These are phyloP conservation scores for Watsonalla binaria DNA, from an alignment of 2,888 invertebrate genomes.

Conservation along the genomic window DNA sequence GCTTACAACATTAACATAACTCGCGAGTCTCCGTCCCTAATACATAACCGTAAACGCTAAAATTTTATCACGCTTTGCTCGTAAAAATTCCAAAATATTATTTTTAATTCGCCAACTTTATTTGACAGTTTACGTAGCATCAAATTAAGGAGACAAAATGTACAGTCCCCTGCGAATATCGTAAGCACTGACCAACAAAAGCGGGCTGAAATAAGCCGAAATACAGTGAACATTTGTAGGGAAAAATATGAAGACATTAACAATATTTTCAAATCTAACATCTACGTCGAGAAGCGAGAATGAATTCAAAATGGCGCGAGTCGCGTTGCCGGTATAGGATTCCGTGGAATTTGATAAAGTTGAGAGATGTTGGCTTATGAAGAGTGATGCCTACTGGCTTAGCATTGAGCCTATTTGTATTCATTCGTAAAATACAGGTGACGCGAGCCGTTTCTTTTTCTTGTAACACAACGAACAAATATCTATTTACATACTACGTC, in stretches of 20 bases:
- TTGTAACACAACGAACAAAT: too few species aligned
- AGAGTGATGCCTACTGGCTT: background rate
- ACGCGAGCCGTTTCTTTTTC: too few species aligned
- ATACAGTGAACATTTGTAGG: conserved; percentile 13
- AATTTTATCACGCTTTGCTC: background rate
- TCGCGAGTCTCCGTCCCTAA: too few species aligned
- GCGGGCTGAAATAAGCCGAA: conserved; percentile 3
- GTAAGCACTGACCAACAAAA: conserved; percentile 2
- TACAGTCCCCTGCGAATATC: background rate
- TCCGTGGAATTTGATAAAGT: conserved; percentile 5
- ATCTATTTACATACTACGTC: too few species aligned
- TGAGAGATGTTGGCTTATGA: background rate
- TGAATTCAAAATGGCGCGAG: conserved; percentile 5
- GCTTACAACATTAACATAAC: too few species aligned
- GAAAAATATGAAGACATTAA: conserved; percentile 31
- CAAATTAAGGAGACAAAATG: background rate
- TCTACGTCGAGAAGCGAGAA: conserved; percentile 5
- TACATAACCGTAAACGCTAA: background rate
- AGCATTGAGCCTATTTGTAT: background rate
- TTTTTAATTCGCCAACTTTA: background rate
- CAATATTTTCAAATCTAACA: conserved; percentile 36
- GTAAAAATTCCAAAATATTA: conserved; percentile 3
- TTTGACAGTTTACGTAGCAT: background rate
- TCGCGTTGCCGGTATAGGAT: conserved; percentile 4
- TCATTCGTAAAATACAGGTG: background rate